Evolutionary conservation across 2,888 invertebrate species (phyloP).

Genomic region (Eilema sororculum): DNA sequence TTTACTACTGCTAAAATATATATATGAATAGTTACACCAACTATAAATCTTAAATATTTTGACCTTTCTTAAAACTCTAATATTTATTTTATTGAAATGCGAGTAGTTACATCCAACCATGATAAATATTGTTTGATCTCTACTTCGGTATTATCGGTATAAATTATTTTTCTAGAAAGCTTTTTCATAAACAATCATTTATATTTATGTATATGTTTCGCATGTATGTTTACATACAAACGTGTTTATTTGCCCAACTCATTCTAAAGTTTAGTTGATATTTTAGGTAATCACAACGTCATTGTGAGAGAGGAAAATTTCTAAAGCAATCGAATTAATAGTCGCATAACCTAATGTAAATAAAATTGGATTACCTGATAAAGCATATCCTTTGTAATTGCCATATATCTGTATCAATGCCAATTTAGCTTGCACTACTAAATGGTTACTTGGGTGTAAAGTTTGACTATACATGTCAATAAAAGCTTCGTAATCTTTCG

Average conservation of each 20-base stretch:
- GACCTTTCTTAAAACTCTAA: background rate
- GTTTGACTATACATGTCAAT: conserved; percentile 88
- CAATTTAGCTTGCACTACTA: conserved; percentile 90
- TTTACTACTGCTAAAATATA: background rate
- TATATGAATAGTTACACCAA: background rate
- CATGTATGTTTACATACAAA: too few species aligned
- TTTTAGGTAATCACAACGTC: too few species aligned
- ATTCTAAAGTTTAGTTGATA: too few species aligned
- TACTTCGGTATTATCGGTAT: background rate
- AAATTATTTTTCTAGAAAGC: background rate
- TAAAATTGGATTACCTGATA: conserved; percentile 78
- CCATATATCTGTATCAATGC: conserved; percentile 91
- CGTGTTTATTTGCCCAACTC: too few species aligned
- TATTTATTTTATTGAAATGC: conserved; percentile 4
- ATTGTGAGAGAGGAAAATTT: conserved; percentile 20
- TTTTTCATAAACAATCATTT: background rate
- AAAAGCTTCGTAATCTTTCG: conserved; percentile 88
- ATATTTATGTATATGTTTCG: too few species aligned
- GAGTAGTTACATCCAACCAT: background rate
- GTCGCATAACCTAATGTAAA: background rate
- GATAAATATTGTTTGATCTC: background rate
- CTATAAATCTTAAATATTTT: background rate
- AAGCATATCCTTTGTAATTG: conserved; percentile 84
- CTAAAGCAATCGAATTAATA: background rate
- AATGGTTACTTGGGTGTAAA: conserved; percentile 89